Conservation (phyloP, 2,113 vertebrate species). For the Mustelus asterias region DNA sequence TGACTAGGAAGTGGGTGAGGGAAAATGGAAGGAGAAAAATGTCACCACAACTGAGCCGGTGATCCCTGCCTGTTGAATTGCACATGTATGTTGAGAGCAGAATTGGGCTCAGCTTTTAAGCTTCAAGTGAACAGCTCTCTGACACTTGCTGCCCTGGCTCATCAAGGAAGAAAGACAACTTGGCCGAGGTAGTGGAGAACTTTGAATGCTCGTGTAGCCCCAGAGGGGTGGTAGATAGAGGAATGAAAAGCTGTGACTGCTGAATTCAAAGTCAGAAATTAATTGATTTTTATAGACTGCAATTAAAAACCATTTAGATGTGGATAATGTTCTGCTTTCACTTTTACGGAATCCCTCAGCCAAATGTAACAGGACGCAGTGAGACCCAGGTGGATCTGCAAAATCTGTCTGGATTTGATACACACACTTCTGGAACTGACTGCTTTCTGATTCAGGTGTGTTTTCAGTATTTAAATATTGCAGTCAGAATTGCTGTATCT, state of each 20-base stretch:
- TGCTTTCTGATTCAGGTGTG: background rate
- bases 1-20: background rate
- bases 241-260: background rate
- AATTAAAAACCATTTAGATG: background rate
- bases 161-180: background rate
- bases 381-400: background rate
- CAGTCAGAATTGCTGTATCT: background rate
- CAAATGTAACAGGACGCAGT: background rate
- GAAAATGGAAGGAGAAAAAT: background rate
- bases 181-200: background rate
- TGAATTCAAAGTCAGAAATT: background rate
- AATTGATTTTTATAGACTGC: background rate
- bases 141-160: too few relatives aligned
- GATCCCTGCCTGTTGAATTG: background rate
- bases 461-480: background rate
- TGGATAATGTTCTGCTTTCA: background rate
- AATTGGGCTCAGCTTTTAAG: background rate
- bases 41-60: background rate
- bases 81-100: background rate
- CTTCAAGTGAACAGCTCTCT: background rate
- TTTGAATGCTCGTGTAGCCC: background rate
- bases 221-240: background rate
- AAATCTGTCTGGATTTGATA: background rate
- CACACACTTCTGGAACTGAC: background rate
- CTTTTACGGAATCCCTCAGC: background rate